phyloP scores from a whole-genome alignment of 1,140 invertebrate species.

The Drosophila tani region DNA sequence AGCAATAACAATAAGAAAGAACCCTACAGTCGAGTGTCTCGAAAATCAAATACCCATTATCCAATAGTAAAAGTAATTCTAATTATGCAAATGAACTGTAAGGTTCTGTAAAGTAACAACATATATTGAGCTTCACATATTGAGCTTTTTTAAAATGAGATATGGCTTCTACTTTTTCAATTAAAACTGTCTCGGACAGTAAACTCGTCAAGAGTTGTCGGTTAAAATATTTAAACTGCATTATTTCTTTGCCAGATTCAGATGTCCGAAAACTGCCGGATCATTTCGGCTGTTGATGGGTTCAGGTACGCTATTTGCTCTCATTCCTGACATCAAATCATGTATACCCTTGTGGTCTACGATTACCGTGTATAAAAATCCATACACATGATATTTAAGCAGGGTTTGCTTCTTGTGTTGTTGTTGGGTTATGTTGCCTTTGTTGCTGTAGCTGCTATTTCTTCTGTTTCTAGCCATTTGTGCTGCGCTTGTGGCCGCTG shows the following conservation, averaged over 20 bases:
- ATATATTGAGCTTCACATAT: too few relatives aligned
- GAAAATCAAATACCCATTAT: background rate
- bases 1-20: conserved; percentile 17
- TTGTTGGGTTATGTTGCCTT: background rate
- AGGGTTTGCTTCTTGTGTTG: background rate
- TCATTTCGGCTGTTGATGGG: background rate
- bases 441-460: conserved; percentile 4
- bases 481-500: background rate
- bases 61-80: background rate
- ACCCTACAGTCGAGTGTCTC: background rate
- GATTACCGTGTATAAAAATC: conserved; percentile 9
- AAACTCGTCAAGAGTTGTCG: background rate
- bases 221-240: background rate
- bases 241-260: too few relatives aligned
- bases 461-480: conserved; percentile 5
- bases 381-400: conserved; percentile 8
- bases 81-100: background rate
- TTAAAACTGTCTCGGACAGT: too few relatives aligned
- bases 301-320: background rate
- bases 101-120: too few relatives aligned
- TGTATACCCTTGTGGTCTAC: background rate
- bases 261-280: too few relatives aligned
- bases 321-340: too few relatives aligned
- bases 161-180: too few relatives aligned
- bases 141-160: too few relatives aligned